These are phyloP conservation scores for Sebastes fasciatus DNA, from an alignment of 2,113 vertebrate genomes.

Conservation along the genomic window DNA sequence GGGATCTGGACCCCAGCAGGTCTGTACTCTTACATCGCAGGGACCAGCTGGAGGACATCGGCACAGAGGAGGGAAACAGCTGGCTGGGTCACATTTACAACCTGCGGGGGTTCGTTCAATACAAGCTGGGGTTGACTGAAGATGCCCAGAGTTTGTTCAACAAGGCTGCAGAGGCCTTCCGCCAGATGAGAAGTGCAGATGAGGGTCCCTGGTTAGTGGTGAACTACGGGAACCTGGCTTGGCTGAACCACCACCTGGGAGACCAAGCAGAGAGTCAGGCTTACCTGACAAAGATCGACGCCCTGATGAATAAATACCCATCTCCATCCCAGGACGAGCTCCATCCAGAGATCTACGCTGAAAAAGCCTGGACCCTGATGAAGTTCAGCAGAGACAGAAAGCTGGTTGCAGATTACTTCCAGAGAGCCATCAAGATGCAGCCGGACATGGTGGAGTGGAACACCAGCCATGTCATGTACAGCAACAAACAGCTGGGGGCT, in stretches of 20 bases:
- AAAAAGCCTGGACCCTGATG: too few relatives aligned
- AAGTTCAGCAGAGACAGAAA: too few relatives aligned
- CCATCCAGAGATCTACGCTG: background rate
- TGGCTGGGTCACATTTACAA: constrained; percentile 76
- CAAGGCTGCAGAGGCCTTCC: too few relatives aligned
- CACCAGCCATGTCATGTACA: constrained; percentile 22
- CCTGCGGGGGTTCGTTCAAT: constrained; percentile 63
- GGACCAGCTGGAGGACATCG: constrained; percentile 61
- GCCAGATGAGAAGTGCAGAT: too few relatives aligned
- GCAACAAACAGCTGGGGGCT: background rate
- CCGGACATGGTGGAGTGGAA: constrained; percentile 48
- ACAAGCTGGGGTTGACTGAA: constrained; percentile 1
- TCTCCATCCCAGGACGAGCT: background rate
- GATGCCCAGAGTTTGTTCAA: constrained; percentile 11
- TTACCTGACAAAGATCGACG: too few relatives aligned
- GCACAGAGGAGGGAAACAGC: constrained; percentile 20
- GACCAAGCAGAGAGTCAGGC: too few relatives aligned
- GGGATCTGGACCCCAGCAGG: background rate
- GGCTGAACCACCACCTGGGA: too few relatives aligned
- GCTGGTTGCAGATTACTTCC: too few relatives aligned
- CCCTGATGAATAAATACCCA: too few relatives aligned
- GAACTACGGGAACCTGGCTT: too few relatives aligned
- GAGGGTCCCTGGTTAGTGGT: too few relatives aligned
- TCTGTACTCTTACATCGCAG: constrained; percentile 6
- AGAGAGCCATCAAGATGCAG: too few relatives aligned